These are phyloP conservation scores for Parauchenoglanis punctatus DNA, from an alignment of 2,797 vertebrate genomes.

Conservation along the genomic window DNA sequence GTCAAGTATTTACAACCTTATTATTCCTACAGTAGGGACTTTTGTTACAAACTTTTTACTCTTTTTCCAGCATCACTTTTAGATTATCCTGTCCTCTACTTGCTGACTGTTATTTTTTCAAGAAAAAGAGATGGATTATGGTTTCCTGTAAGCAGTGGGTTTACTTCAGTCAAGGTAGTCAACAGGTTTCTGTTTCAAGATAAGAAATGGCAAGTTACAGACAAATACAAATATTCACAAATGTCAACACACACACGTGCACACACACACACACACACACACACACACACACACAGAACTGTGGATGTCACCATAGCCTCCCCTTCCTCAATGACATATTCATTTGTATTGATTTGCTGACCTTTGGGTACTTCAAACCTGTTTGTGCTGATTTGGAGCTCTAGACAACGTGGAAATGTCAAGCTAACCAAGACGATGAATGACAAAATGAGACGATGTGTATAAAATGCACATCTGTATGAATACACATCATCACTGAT, in stretches of 20 bases:
- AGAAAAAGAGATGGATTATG: conserved; percentile 18
- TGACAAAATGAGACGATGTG: conserved; percentile 23
- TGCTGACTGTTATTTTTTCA: background rate
- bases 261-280: conserved; percentile 9
- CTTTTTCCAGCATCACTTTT: background rate
- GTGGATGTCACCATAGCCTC: conserved; percentile 9
- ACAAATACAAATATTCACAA: background rate
- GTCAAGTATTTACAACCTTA: background rate
- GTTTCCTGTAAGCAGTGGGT: conserved; percentile 16
- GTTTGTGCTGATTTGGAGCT: conserved; percentile 28
- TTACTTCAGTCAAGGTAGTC: background rate
- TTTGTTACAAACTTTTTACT: background rate
- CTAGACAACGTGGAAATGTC: conserved; percentile 49
- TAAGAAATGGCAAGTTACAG: background rate
- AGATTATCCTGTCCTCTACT: background rate
- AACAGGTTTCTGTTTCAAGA: conserved; percentile 3
- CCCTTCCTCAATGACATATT: conserved; percentile 39
- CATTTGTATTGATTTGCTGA: conserved; percentile 41
- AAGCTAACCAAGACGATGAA: conserved; percentile 36
- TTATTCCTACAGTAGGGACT: background rate
- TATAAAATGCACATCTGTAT: conserved; percentile 13
- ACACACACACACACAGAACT: background rate
- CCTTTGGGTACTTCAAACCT: conserved; percentile 43
- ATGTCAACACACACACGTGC: background rate
- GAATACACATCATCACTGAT: conserved; percentile 3